Evolutionary conservation across 2,888 invertebrate genomes (phyloP).

Genomic region (Salticus scenicus): DNA sequence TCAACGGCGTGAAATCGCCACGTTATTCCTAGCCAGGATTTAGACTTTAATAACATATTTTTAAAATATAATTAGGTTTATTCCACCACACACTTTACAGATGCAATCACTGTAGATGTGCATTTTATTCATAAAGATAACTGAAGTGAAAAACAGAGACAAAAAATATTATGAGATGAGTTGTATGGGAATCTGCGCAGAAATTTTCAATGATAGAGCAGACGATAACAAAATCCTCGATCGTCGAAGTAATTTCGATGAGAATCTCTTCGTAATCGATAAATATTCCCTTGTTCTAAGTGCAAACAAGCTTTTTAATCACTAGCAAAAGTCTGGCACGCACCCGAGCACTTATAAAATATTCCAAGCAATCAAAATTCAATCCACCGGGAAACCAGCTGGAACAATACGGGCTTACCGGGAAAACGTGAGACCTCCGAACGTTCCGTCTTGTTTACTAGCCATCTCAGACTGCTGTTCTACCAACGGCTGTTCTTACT

Average conservation of each 20-base stretch:
- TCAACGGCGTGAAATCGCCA: slow-evolving; percentile 12
- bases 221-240: background rate
- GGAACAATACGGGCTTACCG: slow-evolving; percentile 8
- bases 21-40: background rate
- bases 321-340: background rate
- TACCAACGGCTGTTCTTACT: background rate
- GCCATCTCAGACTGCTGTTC: slow-evolving; percentile 36
- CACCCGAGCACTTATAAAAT: background rate
- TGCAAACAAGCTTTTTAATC: background rate
- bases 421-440: slow-evolving; percentile 28
- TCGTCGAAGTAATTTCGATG: background rate
- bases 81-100: too few relatives aligned
- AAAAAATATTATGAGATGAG: too few relatives aligned
- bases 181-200: background rate
- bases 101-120: too few relatives aligned
- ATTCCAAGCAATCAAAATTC: slow-evolving; percentile 12
- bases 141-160: too few relatives aligned
- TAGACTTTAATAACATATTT: slow-evolving; percentile 12
- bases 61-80: too few relatives aligned
- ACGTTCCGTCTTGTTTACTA: slow-evolving; percentile 53
- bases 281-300: background rate
- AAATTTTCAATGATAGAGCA: background rate
- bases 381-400: slow-evolving; percentile 27
- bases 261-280: slow-evolving; percentile 1
- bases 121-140: too few relatives aligned